Percentiles rank a stretch among this genome's conserved stretches.
Evolutionary conservation across 2,113 vertebrate genomes (phyloP).

Genomic region (Amphilophus citrinellus): DNA sequence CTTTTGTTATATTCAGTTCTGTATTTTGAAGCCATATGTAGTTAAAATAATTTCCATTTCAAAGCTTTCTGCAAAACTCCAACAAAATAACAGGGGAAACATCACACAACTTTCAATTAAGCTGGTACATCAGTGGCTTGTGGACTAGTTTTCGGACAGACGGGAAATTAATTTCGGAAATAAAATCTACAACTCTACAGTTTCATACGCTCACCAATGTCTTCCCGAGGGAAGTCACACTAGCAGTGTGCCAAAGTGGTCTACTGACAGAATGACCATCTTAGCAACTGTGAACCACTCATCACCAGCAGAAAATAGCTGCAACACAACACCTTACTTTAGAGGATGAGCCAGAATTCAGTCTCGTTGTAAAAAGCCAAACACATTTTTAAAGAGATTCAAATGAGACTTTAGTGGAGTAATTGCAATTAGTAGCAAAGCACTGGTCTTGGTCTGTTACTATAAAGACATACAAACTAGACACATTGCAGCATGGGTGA

Average conservation of each 20-base stretch:
- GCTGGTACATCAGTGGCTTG: background rate
- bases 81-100: background rate
- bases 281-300: slow-evolving; percentile 73
- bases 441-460: background rate
- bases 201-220: slow-evolving; percentile 5
- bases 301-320: slow-evolving; percentile 82
- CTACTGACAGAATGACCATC: slow-evolving; percentile 48
- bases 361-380: slow-evolving; percentile 47
- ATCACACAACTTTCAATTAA: background rate
- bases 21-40: background rate
- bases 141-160: background rate
- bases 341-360: slow-evolving; percentile 38
- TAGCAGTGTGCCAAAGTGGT: slow-evolving; percentile 26
- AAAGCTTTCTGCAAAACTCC: background rate
- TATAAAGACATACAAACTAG: background rate
- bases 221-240: slow-evolving; percentile 43
- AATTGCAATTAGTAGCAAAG: slow-evolving; percentile 15
- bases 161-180: slow-evolving; percentile 6
- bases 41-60: background rate
- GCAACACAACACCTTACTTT: slow-evolving; percentile 70
- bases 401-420: slow-evolving; percentile 17
- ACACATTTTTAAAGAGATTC: slow-evolving; percentile 33
- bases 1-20: background rate
- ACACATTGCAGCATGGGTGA: background rate
- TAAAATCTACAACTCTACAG: slow-evolving; percentile 7